A percentile compares a stretch with the other conserved stretches of the same genome.
Evolutionary conservation across 2,888 invertebrate genomes (phyloP).

Genomic region (Epirrhoe tristata): DNA sequence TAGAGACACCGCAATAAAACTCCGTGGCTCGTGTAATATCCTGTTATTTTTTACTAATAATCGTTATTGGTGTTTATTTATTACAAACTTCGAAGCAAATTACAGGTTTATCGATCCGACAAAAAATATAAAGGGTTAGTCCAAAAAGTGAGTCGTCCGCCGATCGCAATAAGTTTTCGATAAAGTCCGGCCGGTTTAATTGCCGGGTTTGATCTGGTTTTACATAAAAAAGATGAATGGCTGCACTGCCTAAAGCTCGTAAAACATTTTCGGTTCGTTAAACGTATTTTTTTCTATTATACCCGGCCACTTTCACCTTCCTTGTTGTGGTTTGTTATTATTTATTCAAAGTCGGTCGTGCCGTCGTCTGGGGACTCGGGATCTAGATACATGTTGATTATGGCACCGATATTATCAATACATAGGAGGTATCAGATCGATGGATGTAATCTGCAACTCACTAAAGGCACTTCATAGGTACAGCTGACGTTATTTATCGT

Average conservation of each 20-base stretch:
- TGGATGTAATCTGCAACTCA: conserved; percentile 49
- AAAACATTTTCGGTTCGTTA: conserved; percentile 75
- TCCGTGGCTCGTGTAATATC: conserved; percentile 76
- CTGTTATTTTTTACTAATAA: conserved; percentile 85
- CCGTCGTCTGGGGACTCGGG: conserved; percentile 60
- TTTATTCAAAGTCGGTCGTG: conserved; percentile 67
- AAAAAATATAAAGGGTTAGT: conserved; percentile 84
- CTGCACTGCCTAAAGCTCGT: conserved; percentile 75
- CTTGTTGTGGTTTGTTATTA: conserved; percentile 63
- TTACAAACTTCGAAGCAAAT: conserved; percentile 82
- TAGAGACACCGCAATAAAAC: conserved; percentile 76
- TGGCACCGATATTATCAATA: conserved; percentile 62
- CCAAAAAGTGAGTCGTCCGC: conserved; percentile 84
- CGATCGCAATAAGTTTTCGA: conserved; percentile 85
- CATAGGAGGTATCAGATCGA: conserved; percentile 39
- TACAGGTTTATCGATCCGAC: conserved; percentile 81
- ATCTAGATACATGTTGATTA: conserved; percentile 73
- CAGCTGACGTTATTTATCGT: conserved; percentile 47
- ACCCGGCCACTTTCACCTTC: conserved; percentile 79
- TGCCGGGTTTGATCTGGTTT: conserved; percentile 85
- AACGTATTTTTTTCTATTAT: conserved; percentile 74
- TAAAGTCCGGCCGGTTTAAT: conserved; percentile 84
- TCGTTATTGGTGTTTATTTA: conserved; percentile 86
- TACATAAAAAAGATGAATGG: conserved; percentile 85
- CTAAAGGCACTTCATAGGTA: conserved; percentile 49